Evolutionary conservation across 2,113 vertebrate genomes (phyloP).

Genomic region (Brachypteracias leptosomus): DNA sequence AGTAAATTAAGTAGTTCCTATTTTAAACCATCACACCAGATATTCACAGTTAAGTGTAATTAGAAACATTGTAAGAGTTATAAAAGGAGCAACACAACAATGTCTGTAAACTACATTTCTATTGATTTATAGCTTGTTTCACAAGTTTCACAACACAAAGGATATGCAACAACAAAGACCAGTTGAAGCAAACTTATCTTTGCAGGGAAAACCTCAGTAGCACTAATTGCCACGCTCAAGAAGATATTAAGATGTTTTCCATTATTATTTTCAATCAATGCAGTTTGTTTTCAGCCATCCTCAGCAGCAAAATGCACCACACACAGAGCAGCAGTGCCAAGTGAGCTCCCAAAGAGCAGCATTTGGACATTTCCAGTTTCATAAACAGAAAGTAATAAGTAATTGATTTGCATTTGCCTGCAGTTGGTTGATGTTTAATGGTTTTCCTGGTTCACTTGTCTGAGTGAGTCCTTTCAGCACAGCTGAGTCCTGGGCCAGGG

Average conservation of each 20-base stretch:
- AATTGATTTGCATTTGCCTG: background rate
- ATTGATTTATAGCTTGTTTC: background rate
- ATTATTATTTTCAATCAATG: background rate
- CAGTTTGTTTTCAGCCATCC: background rate
- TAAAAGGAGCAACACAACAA: background rate
- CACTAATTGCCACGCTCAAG: background rate
- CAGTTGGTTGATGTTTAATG: background rate
- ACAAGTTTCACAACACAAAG: background rate
- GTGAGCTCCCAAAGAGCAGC: background rate
- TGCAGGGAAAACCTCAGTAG: background rate
- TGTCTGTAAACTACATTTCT: background rate
- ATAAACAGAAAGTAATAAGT: background rate
- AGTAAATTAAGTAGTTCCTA: background rate
- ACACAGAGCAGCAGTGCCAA: background rate
- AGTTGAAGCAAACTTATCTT: background rate
- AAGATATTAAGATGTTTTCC: background rate
- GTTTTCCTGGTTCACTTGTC: background rate
- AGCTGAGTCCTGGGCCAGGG: background rate
- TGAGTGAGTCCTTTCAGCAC: accelerated
- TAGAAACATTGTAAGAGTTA: background rate
- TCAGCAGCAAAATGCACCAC: background rate
- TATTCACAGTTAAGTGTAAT: background rate
- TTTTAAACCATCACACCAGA: background rate
- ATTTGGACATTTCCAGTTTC: background rate
- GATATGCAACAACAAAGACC: background rate